Percentiles rank a stretch among this genome's conserved stretches.
These are phyloP conservation scores for Pachypeltis micranthus DNA, from an alignment of 1,140 invertebrate species.

Conservation along the genomic window DNA sequence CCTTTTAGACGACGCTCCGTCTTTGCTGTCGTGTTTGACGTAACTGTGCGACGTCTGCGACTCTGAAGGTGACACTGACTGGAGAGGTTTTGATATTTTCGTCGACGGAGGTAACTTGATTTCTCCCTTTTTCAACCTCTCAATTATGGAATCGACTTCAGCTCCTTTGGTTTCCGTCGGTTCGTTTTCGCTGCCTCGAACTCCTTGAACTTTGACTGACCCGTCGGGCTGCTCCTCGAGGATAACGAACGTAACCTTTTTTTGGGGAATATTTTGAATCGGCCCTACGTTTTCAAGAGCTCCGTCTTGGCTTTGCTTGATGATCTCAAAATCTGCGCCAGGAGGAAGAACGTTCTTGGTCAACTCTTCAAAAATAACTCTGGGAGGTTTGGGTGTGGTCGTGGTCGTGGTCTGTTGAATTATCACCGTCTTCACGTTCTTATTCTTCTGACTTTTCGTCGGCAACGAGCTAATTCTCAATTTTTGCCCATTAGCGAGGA, in stretches of 20 bases:
- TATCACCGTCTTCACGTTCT: constrained; percentile 25
- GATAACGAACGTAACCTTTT: constrained; percentile 74
- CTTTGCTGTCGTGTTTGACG: constrained; percentile 30
- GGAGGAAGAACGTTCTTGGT: constrained; percentile 63
- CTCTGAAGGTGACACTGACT: constrained; percentile 21
- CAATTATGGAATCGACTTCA: constrained; percentile 66
- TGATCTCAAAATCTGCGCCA: constrained; percentile 60
- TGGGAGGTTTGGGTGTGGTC: constrained; percentile 39
- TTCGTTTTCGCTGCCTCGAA: constrained; percentile 56
- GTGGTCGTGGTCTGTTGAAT: constrained; percentile 27
- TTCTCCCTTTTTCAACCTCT: constrained; percentile 67
- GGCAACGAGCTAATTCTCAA: background rate
- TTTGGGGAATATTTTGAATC: constrained; percentile 49
- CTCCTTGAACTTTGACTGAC: constrained; percentile 66
- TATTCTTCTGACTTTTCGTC: constrained; percentile 13
- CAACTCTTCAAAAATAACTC: constrained; percentile 52
- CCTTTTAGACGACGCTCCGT: constrained; percentile 21
- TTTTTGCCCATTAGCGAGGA: constrained; percentile 15
- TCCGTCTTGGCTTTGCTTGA: constrained; percentile 57
- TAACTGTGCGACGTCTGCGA: constrained; percentile 19
- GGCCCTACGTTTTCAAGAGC: constrained; percentile 56
- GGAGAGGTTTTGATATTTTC: constrained; percentile 22
- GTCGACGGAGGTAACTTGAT: constrained; percentile 57
- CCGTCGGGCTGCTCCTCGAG: constrained; percentile 72
- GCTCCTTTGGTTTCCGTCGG: constrained; percentile 49